Evolutionary conservation across 2,888 invertebrate genomes (phyloP).

Genomic region (Thera obeliscata): DNA sequence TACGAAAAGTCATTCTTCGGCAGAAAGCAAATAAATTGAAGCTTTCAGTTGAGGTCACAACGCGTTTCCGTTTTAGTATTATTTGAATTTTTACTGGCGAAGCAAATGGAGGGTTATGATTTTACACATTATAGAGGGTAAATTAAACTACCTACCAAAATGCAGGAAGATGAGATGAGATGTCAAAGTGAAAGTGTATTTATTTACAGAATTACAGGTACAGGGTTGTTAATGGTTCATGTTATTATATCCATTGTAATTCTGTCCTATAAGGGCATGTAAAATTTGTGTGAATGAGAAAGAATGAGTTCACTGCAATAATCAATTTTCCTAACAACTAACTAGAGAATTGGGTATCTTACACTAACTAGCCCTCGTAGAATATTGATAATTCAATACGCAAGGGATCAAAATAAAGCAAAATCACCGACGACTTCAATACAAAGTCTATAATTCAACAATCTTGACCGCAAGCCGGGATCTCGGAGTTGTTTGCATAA

Average conservation of each 20-base stretch:
- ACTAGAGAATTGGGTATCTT: background rate
- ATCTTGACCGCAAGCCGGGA: conserved; percentile 40
- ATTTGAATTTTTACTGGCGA: too few species aligned
- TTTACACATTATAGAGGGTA: background rate
- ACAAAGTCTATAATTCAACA: conserved; percentile 40
- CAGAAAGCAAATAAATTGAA: background rate
- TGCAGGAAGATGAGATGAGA: too few species aligned
- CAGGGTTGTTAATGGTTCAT: too few species aligned
- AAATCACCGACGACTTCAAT: conserved; percentile 31
- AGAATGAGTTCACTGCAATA: too few species aligned
- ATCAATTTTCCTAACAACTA: too few species aligned
- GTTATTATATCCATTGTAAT: too few species aligned
- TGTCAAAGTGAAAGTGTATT: too few species aligned
- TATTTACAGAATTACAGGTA: too few species aligned
- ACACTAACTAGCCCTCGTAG: background rate
- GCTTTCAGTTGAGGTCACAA: background rate
- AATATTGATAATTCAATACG: conserved; percentile 33
- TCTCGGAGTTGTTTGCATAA: conserved; percentile 44
- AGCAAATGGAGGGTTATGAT: background rate
- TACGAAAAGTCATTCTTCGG: conserved; percentile 12
- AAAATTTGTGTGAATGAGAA: too few species aligned
- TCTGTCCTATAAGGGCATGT: too few species aligned
- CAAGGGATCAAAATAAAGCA: conserved; percentile 37
- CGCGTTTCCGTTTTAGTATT: background rate
- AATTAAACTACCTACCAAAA: too few species aligned